Evolutionary conservation across 2,888 invertebrate genomes (phyloP).

Genomic region (Netelia melanura): DNA sequence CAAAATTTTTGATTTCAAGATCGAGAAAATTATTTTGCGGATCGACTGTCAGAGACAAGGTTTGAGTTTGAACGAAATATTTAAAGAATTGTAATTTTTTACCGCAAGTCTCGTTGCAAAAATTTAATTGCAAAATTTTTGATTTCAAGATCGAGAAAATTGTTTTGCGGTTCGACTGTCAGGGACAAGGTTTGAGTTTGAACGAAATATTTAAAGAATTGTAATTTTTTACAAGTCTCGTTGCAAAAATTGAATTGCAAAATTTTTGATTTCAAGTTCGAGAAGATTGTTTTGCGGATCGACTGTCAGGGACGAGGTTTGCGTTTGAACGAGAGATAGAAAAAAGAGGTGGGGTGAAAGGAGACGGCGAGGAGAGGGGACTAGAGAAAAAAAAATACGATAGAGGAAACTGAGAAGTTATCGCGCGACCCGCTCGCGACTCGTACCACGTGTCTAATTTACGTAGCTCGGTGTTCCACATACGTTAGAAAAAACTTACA

Average conservation of each 20-base stretch:
- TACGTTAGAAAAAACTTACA: not conserved
- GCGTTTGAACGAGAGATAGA: not conserved
- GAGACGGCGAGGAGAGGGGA: not conserved
- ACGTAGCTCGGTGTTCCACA: slow-evolving; percentile 10
- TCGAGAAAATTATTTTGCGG: not conserved
- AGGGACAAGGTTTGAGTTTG: slow-evolving; percentile 2
- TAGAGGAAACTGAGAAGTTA: slow-evolving; percentile 53
- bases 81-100: not conserved
- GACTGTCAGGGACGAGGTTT: slow-evolving; percentile 10
- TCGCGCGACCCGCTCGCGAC: slow-evolving; percentile 51
- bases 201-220: not conserved
- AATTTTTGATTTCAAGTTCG: not conserved
- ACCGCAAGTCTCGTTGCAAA: not conserved
- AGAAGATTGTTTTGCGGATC: not conserved
- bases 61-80: not conserved
- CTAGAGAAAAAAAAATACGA: slow-evolving; percentile 2
- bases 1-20: not conserved
- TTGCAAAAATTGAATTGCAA: not conserved
- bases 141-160: not conserved
- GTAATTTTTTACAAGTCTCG: not conserved
- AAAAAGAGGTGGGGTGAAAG: not conserved
- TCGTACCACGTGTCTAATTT: slow-evolving; percentile 52
- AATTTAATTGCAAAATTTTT: slow-evolving; percentile 4
- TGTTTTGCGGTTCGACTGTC: not conserved
- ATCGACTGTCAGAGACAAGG: slow-evolving; percentile 12